Base-by-base conservation (phyloP, 2,888 invertebrate species). In the Beris morrisii region DNA sequence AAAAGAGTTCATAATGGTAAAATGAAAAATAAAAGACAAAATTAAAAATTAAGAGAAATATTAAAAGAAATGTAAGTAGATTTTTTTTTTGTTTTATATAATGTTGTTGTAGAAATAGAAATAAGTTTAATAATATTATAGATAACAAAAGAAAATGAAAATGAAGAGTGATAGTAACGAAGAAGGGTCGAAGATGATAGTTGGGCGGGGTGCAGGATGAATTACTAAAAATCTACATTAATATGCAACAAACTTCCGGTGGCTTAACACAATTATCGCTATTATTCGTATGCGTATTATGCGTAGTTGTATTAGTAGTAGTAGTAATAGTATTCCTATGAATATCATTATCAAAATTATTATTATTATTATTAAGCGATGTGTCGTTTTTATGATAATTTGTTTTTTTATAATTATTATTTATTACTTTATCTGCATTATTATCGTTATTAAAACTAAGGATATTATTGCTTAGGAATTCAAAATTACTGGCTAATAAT, bases 231-330 rank as follows among this genome's bases (percentile, higher is more conserved):
- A 53, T 53, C 69, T 71, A 72, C 71, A 72, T 72, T 67, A 72
- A 66, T 50, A 71, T 66, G 70, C 72, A 72, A 71, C 71, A 71
- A 59, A 71, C 67, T 68, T 72, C 72, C 55, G 69, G 70, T 69
- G 71, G 68, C 44, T 61, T 61, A 13, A 61, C 5, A 61, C 50
- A 61, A 50, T 61, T 61, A 11, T 61, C 61, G 61, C 32, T 13
- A 9, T 56, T 56, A 46, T 59, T 59, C 13, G 32, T 43, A 7
- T 12, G 58, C 11, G 58, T 12, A 12, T 22, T 4, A 12, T 38
- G 32, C 15, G 38, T 38, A 48, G 46, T 5, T 46, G 67, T 44
- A 64, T 68, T 70, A 59, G 67, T 48, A 69, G 68, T 68, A 63
- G 68, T 70, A 53, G 54, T 45, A 58, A 64, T 66, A 67, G 59